phyloP scores from a whole-genome alignment of 1,140 invertebrate genomes.

The Panulirus ornatus region DNA sequence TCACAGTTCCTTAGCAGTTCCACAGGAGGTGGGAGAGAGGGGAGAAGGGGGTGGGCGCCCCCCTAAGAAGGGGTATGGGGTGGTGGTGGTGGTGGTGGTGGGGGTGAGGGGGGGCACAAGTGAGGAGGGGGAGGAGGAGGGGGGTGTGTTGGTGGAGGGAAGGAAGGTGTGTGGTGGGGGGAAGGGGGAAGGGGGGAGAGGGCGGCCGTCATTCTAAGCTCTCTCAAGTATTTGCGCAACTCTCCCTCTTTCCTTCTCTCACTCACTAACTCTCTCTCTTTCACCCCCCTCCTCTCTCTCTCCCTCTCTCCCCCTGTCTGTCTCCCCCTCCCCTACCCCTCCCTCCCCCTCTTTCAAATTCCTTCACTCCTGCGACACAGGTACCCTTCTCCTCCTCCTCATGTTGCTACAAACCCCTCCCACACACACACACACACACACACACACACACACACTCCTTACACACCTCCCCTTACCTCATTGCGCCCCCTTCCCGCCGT shows the following conservation, averaged over 20 bases:
- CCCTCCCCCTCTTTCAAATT: no score
- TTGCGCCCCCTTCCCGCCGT: background rate
- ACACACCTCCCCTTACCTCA: background rate
- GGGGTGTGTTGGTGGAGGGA: slow-evolving; percentile 8
- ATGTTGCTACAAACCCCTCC: slow-evolving; percentile 16
- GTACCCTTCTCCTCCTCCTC: slow-evolving; percentile 27
- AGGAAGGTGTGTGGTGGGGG: background rate
- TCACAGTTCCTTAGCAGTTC: slow-evolving; percentile 40
- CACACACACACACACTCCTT: background rate
- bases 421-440: background rate
- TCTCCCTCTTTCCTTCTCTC: slow-evolving; percentile 51
- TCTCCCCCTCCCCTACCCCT: background rate
- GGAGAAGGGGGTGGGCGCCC: background rate
- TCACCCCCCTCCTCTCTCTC: slow-evolving; percentile 18
- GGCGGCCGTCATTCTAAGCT: slow-evolving; percentile 38
- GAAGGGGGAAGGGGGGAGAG: background rate
- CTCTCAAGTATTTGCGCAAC: slow-evolving; percentile 66
- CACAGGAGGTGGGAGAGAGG: background rate
- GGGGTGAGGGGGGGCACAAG: no score
- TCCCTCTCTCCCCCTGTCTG: slow-evolving; percentile 32
- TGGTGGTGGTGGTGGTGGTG: background rate
- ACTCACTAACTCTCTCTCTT: slow-evolving; percentile 39
- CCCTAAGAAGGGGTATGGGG: background rate
- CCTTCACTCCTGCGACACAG: no score
- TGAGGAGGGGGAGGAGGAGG: background rate